Evolutionary conservation across 2,888 invertebrate genomes (phyloP).

Genomic region (Amphipoea oculea): DNA sequence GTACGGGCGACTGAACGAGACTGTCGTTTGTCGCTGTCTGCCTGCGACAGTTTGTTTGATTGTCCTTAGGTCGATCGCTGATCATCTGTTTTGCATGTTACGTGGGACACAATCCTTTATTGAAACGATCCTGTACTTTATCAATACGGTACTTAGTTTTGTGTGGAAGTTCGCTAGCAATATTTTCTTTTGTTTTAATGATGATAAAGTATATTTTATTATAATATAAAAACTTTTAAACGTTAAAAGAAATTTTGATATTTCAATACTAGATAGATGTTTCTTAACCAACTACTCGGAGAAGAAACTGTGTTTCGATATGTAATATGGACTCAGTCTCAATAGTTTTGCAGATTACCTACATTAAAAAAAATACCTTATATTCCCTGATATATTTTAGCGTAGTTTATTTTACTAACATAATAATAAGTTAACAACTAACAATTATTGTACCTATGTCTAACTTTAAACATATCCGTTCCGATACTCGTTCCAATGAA

Average conservation of each 20-base stretch:
- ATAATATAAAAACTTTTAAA: no score
- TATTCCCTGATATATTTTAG: no score
- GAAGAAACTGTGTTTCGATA: neutral
- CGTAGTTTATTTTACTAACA: no score
- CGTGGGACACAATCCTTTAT: constrained; percentile 10
- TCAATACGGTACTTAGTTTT: constrained; percentile 6
- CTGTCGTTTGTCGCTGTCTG: constrained; percentile 34
- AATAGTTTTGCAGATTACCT: no score
- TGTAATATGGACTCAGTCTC: no score
- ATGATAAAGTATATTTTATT: neutral
- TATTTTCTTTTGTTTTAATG: neutral
- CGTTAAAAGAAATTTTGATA: neutral
- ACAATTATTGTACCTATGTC: no score
- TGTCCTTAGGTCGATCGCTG: constrained; percentile 22
- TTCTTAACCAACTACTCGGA: neutral
- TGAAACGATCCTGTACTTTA: constrained; percentile 11
- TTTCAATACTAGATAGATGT: no score
- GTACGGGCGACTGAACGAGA: constrained; percentile 10
- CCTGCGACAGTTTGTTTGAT: constrained; percentile 31
- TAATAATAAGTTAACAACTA: no score
- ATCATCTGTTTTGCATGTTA: constrained; percentile 36
- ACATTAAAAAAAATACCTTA: no score
- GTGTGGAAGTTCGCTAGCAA: neutral
- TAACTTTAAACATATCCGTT: no score
- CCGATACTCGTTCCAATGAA: no score